Percentiles rank a stretch among this genome's conserved stretches.
Evolutionary conservation across 2,113 vertebrate genomes (phyloP).

Genomic region (Charina bottae): DNA sequence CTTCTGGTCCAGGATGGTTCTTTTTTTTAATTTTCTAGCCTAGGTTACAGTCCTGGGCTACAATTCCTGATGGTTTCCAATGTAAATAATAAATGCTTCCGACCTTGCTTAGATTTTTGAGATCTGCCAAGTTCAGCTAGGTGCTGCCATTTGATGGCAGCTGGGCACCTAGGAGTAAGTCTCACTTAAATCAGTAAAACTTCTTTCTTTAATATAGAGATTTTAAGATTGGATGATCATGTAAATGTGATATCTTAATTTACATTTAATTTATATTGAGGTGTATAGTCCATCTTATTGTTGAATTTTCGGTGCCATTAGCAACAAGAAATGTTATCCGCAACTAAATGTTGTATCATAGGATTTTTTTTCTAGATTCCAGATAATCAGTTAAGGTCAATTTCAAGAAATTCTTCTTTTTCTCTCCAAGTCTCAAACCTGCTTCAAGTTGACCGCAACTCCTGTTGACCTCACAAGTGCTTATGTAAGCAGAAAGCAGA

Average conservation of each 20-base stretch:
- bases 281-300: background rate
- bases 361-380: background rate
- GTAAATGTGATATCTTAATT: background rate
- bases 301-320: background rate
- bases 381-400: background rate
- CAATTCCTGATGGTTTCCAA: background rate
- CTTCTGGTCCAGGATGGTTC: background rate
- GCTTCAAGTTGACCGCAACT: background rate
- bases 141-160: background rate
- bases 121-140: background rate
- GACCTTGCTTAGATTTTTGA: background rate
- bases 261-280: background rate
- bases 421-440: background rate
- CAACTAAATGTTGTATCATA: background rate
- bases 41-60: background rate
- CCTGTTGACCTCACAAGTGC: background rate
- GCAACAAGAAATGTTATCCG: background rate
- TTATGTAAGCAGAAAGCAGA: background rate
- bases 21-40: background rate
- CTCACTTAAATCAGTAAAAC: background rate
- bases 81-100: background rate
- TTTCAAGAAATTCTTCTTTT: background rate
- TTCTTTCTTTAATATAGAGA: background rate
- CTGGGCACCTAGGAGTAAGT: background rate
- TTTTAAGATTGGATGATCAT: background rate